Conservation (phyloP, 1,140 invertebrate species). For the Drosophila nebulosa region DNA sequence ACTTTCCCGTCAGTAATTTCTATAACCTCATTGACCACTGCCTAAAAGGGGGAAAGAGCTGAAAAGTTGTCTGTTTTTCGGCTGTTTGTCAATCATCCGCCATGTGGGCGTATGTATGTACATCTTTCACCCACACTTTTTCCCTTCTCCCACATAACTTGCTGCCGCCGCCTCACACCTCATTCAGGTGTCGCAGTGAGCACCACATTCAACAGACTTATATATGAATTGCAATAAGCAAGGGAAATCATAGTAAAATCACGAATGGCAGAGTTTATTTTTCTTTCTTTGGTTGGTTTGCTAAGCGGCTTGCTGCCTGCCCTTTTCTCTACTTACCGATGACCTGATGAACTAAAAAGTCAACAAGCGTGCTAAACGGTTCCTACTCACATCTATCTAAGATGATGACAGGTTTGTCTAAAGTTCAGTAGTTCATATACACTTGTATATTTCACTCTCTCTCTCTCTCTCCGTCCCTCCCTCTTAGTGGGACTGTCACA, state of each 20-base stretch:
- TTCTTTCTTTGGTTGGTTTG: conserved; percentile 13
- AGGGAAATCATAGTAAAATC: conserved; percentile 51
- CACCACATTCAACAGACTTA: no score
- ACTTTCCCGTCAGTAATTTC: background rate
- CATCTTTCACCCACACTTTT: conserved; percentile 12
- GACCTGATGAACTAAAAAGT: conserved; percentile 51
- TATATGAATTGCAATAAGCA: background rate
- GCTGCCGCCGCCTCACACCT: conserved; percentile 2
- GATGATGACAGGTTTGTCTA: background rate
- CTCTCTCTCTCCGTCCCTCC: background rate
- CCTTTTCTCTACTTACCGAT: conserved; percentile 36
- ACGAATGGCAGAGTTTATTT: conserved; percentile 7
- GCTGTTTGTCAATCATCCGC: conserved; percentile 37
- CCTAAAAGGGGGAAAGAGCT: background rate
- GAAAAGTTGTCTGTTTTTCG: background rate
- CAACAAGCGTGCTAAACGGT: conserved; percentile 51
- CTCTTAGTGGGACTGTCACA: background rate
- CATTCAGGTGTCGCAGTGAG: background rate
- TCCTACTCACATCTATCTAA: background rate
- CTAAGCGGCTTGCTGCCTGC: conserved; percentile 53
- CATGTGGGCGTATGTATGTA: conserved; percentile 41
- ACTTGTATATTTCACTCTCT: background rate
- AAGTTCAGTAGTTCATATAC: conserved; percentile 40
- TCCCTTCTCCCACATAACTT: background rate
- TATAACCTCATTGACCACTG: background rate